Evolutionary conservation across 2,113 vertebrate species (phyloP), one percentile per base, ranked within the genome.

Genomic region (Pangasianodon hypophthalmus): DNA sequence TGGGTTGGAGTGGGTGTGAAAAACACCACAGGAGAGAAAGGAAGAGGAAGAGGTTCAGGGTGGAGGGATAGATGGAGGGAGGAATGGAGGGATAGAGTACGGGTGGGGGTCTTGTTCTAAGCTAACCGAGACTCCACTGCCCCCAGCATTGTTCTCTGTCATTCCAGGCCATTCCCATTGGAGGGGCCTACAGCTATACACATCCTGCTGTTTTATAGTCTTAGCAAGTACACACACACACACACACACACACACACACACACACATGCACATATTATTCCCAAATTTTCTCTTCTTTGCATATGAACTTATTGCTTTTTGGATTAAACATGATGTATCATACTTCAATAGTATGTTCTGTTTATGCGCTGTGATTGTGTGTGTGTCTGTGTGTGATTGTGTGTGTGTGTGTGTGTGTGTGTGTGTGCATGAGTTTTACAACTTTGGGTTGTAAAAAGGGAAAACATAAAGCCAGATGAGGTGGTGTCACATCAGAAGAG

Each of bases 11-110:
- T 88, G 94, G 94, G 95, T 95, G 96, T 96, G 96, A 95, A 94
- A 94, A 96, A 95, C 94, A 95, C 95, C 95, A 94, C 94, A 93
- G 93, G 85, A 92, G 95, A 96, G 96, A 96, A 96, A 96, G 96
- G 96, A 96, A 96, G 95, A 94, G 95, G 94, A 92, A 93, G 91
- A 90, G 92, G 88, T 92, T 91, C 32, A 52, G 95, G 92, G 95
- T 89, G 94, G 93, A 94, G 94, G 94, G 94, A 94, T 93, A 95
- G 94, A 93, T 85, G 52, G 46, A 85, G 86, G 7, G 86, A 85
- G 83, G 62, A 62, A 88, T 46, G 64, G 58, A 90, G 90, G 88
- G 88, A 90, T 85, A 82, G 85, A 90, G 90, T 46, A 89, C n/a
- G 69, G 88, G 88, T 87, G 90, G 92, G 86, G 86, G 89, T 85